Percentiles rank a stretch among this genome's conserved stretches.
phyloP scores from a whole-genome alignment of 2,888 invertebrate species.

The Sminthurinus aureus region DNA sequence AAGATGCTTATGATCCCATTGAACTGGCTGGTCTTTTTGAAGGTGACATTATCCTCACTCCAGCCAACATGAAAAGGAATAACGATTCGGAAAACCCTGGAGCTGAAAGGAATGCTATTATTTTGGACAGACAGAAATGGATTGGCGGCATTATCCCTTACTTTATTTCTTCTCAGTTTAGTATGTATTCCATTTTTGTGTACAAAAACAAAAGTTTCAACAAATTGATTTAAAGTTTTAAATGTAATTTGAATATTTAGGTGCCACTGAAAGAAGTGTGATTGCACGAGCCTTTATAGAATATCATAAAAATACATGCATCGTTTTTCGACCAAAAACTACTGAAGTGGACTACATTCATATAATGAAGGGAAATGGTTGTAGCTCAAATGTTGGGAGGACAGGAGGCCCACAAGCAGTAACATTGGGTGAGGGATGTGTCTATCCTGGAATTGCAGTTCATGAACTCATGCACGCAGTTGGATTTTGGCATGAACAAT shows the following conservation, averaged over 20 bases:
- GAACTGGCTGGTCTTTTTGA: constrained; percentile 55
- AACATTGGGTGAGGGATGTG: constrained; percentile 64
- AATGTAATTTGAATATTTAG: constrained; percentile 43
- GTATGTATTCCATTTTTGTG: too few relatives aligned
- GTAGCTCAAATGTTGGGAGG: constrained; percentile 67
- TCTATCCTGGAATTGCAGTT: constrained; percentile 61
- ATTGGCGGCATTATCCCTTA: constrained; percentile 61
- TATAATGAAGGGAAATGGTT: constrained; percentile 62
- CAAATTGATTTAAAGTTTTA: too few relatives aligned
- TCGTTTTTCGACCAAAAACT: constrained; percentile 61
- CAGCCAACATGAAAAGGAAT: background rate
- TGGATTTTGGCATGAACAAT: constrained; percentile 67
- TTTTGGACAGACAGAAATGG: constrained; percentile 60
- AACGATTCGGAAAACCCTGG: background rate
- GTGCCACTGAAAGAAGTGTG: constrained; percentile 60
- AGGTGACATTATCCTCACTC: constrained; percentile 52
- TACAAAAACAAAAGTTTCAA: too few relatives aligned
- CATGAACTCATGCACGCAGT: constrained; percentile 65
- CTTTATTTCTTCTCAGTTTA: constrained; percentile 61
- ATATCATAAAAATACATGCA: constrained; percentile 63
- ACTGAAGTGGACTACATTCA: constrained; percentile 61
- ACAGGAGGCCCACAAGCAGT: constrained; percentile 67
- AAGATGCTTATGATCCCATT: constrained; percentile 50
- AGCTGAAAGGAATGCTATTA: constrained; percentile 60
- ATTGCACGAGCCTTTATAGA: constrained; percentile 65